Evolutionary conservation across 2,113 vertebrate genomes (phyloP).

Genomic region (Cyprinus carpio): DNA sequence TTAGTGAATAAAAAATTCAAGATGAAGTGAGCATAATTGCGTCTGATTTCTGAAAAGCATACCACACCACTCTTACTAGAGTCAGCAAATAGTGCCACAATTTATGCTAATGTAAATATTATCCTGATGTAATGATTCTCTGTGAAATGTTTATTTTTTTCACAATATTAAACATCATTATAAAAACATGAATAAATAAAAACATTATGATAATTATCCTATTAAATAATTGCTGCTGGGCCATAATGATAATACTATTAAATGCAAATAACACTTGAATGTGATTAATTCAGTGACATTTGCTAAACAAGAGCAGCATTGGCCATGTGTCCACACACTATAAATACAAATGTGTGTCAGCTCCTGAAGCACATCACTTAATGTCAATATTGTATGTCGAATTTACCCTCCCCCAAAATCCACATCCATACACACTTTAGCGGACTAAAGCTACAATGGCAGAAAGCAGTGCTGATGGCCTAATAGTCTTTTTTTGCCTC

Average conservation of each 20-base stretch:
- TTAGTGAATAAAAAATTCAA: not conserved
- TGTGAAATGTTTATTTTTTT: not conserved
- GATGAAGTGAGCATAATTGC: not conserved
- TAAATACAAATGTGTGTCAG: not conserved
- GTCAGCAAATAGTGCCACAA: not conserved
- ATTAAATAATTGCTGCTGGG: not conserved
- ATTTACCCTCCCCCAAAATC: slow-evolving; percentile 3
- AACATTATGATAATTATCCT: not conserved
- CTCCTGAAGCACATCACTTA: slow-evolving; percentile 30
- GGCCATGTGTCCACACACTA: not conserved
- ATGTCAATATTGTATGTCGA: slow-evolving; percentile 28
- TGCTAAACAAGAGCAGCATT: not conserved
- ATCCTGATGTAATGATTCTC: not conserved
- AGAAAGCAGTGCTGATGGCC: slow-evolving; percentile 47
- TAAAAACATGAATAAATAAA: not conserved
- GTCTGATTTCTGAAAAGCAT: not conserved
- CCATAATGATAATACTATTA: slow-evolving; percentile 1
- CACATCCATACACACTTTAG: slow-evolving; percentile 7
- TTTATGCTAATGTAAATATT: not conserved
- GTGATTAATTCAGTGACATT: not conserved
- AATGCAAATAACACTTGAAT: not conserved
- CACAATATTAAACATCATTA: not conserved
- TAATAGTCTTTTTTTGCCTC: slow-evolving; percentile 66
- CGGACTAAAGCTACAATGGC: slow-evolving; percentile 30
- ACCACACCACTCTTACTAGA: not conserved